Conservation (phyloP, 2,113 vertebrate genomes). For the Orycteropus afer region DNA sequence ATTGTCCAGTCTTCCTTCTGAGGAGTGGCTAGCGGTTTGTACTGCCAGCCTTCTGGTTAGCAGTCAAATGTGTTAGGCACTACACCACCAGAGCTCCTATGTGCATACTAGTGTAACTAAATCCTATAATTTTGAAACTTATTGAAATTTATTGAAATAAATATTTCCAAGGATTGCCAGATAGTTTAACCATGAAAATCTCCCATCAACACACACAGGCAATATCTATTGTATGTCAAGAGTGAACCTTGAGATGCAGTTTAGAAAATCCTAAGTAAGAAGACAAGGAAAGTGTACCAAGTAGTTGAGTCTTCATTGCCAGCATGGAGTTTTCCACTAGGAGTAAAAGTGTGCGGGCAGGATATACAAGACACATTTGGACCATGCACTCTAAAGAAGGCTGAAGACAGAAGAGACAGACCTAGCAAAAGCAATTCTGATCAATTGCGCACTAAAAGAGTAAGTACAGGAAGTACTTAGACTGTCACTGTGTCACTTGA, state of each 20-base stretch:
- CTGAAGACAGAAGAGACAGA: not conserved
- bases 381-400: not conserved
- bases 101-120: not conserved
- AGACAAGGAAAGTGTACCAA: not conserved
- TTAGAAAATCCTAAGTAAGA: not conserved
- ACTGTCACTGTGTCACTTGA: slow-evolving; percentile 16
- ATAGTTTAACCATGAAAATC: not conserved
- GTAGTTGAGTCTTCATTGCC: not conserved
- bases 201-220: not conserved
- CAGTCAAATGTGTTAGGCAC: too few relatives aligned
- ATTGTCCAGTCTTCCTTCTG: too few relatives aligned
- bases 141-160: not conserved
- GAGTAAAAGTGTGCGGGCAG: not conserved
- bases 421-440: not conserved
- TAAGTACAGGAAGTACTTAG: not conserved
- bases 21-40: too few relatives aligned
- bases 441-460: not conserved
- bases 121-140: not conserved
- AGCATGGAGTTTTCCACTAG: not conserved
- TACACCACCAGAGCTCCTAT: not conserved
- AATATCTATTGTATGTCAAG: not conserved
- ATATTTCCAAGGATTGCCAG: not conserved
- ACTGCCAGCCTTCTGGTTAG: too few relatives aligned
- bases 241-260: not conserved
- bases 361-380: not conserved